Evolutionary conservation across 2,113 vertebrate species (phyloP).

Genomic region (Bubo blakistoni): DNA sequence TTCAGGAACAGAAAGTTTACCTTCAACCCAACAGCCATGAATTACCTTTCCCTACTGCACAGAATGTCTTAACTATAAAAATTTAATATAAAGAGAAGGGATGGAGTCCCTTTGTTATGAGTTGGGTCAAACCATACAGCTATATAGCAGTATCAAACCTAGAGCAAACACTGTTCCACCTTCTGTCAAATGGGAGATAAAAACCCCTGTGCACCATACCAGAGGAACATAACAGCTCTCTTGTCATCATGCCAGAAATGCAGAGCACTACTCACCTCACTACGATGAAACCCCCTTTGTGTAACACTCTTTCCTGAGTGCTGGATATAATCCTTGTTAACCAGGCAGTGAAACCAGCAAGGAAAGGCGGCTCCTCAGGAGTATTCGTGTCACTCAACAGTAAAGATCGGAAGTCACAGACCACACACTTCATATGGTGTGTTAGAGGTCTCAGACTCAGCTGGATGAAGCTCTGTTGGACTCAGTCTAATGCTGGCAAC

Average conservation of each 20-base stretch:
- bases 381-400: fast-evolving
- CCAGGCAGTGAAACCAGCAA: not conserved
- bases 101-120: not conserved
- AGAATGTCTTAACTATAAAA: not conserved
- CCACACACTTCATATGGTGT: not conserved
- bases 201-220: not conserved
- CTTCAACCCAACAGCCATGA: not conserved
- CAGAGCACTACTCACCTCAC: not conserved
- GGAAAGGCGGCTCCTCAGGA: not conserved
- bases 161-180: not conserved
- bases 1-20: not conserved
- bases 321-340: not conserved
- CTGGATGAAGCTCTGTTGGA: not conserved
- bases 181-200: not conserved
- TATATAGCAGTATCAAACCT: not conserved
- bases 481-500: not conserved
- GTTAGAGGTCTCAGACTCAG: not conserved
- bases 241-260: not conserved
- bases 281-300: fast-evolving
- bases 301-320: not conserved
- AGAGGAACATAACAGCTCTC: not conserved
- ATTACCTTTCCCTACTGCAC: not conserved
- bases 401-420: not conserved
- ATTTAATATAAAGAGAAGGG: not conserved
- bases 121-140: not conserved